Evolutionary conservation across 2,797 vertebrate genomes (phyloP).

Genomic region (Apodemus agrarius): DNA sequence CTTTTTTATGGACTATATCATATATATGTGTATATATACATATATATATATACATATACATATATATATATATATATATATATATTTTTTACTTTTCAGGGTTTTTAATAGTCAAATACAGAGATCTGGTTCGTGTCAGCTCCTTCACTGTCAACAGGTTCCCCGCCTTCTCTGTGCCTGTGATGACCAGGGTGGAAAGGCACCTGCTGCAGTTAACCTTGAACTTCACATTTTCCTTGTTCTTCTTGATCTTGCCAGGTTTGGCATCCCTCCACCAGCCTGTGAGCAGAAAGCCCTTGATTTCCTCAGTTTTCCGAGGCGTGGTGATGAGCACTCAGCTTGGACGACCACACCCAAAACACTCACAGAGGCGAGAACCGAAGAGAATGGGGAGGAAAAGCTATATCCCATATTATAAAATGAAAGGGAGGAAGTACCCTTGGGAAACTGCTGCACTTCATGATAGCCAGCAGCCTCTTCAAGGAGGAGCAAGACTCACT

Average conservation of each 20-base stretch:
- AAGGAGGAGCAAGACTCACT: slow-evolving; percentile 35
- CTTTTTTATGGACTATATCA: not conserved
- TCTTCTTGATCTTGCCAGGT: not conserved
- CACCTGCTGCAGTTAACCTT: not conserved
- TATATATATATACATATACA: too few species aligned
- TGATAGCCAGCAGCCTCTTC: not conserved
- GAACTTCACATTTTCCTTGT: not conserved
- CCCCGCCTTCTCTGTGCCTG: not conserved
- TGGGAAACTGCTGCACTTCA: not conserved
- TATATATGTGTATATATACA: not conserved
- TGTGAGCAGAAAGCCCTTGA: not conserved
- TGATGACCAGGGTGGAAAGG: not conserved
- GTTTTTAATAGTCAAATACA: not conserved
- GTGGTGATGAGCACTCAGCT: not conserved
- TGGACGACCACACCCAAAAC: not conserved
- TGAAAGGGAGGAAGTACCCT: not conserved
- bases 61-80: too few species aligned
- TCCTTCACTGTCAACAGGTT: not conserved
- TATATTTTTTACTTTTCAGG: not conserved
- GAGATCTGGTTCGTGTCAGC: not conserved
- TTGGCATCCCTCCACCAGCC: not conserved
- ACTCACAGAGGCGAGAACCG: not conserved
- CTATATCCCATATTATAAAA: not conserved
- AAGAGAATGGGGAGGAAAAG: not conserved
- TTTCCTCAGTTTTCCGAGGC: not conserved